A percentile compares a stretch with the other conserved stretches of the same genome.
phyloP scores from a whole-genome alignment of 2,113 vertebrate species.

The Gallinago jamesoni region DNA sequence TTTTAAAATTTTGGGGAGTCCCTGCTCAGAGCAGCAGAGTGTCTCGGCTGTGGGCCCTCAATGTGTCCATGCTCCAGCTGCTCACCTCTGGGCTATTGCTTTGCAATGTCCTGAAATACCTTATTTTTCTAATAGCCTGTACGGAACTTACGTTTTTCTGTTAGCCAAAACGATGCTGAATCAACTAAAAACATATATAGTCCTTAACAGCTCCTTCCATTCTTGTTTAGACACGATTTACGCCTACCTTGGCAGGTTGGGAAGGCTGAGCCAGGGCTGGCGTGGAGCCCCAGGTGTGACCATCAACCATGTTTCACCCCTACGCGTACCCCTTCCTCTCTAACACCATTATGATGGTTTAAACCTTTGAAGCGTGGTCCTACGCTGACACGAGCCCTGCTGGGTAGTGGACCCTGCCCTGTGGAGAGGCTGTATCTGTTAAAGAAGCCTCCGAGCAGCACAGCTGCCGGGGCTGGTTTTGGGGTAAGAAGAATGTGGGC shows the following conservation, averaged over 20 bases:
- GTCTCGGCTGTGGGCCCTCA: rapidly evolving
- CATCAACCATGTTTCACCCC: rapidly evolving
- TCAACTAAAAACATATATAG: no score
- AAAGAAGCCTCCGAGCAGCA: background rate
- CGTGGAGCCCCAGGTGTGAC: background rate
- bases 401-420: rapidly evolving
- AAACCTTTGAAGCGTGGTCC: no score
- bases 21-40: background rate
- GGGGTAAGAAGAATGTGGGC: background rate
- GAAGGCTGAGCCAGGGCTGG: background rate
- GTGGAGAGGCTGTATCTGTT: background rate
- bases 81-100: background rate
- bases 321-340: rapidly evolving
- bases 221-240: no score
- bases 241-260: background rate
- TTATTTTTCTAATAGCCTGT: background rate
- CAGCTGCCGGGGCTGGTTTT: background rate
- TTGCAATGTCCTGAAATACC: background rate
- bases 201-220: background rate
- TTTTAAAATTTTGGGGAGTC: background rate
- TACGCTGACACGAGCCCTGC: rapidly evolving
- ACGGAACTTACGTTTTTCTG: background rate
- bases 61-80: background rate
- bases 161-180: background rate
- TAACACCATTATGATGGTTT: background rate